These are phyloP conservation scores for Cyclophora albipunctata DNA, from an alignment of 2,888 invertebrate species.

Conservation along the genomic window DNA sequence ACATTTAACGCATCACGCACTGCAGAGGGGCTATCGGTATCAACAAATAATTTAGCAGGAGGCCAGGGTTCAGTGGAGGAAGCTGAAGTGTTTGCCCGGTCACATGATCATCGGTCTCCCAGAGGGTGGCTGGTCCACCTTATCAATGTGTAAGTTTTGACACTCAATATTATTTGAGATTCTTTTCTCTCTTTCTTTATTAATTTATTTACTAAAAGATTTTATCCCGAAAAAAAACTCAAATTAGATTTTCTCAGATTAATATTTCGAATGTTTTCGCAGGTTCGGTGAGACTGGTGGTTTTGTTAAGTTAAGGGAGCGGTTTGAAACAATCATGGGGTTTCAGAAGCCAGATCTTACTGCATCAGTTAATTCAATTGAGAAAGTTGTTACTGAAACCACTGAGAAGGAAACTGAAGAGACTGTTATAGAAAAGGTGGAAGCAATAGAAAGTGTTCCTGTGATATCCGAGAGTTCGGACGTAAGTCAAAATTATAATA, in stretches of 20 bases:
- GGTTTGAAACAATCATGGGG: conserved; percentile 85
- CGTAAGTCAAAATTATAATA: conserved; percentile 30
- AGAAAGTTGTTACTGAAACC: conserved; percentile 57
- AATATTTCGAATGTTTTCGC: background rate
- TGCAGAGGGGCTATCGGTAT: conserved; percentile 77
- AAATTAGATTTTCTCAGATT: too few relatives aligned
- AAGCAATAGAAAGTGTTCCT: conserved; percentile 35
- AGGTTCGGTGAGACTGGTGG: conserved; percentile 93
- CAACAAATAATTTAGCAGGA: conserved; percentile 55
- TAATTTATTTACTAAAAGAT: background rate
- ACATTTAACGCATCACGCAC: conserved; percentile 86
- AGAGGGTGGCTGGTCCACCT: conserved; percentile 97
- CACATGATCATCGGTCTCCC: conserved; percentile 87
- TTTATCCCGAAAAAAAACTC: background rate
- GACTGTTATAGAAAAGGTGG: conserved; percentile 29
- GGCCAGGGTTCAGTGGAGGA: conserved; percentile 66
- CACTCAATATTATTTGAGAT: background rate
- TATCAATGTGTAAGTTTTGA: conserved; percentile 81
- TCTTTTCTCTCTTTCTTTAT: background rate
- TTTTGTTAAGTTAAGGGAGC: conserved; percentile 88
- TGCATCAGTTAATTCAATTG: conserved; percentile 53
- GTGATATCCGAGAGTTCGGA: conserved; percentile 47
- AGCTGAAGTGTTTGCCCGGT: conserved; percentile 78
- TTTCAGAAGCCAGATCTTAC: conserved; percentile 69
- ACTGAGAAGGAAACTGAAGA: conserved; percentile 58